Evolutionary conservation across 2,888 invertebrate genomes (phyloP), one percentile per base, ranked within the genome.

Genomic region (Nasonovia ribisnigri): DNA sequence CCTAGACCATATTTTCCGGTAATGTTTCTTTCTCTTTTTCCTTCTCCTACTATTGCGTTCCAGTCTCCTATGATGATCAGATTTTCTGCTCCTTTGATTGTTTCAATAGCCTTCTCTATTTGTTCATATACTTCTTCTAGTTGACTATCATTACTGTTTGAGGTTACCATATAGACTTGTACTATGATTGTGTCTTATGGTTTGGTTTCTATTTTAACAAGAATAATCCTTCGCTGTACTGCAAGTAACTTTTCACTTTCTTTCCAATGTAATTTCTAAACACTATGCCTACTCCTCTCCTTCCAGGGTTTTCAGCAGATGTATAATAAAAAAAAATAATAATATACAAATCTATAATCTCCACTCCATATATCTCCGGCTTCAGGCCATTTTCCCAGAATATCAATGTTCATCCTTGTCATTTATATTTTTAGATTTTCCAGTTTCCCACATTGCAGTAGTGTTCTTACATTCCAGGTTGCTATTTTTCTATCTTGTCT

Each of bases 401-500:
- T 87, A 90, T 90, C 46, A 46, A 46, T 90, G 26, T 46, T 90
- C 67, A 67, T 90, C 67, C 90, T 90, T 67, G 46, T 16, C 90
- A 90, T 67, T 60, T 60, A n/a, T 84, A 84, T 86, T 60, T 92
- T 92, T 46, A 87, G 36, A 26, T 92, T 89, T 5, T 60, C 51
- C 13, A 89, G 89, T 94, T 92, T 84, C 1, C 60, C 84, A 26
- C 88, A 87, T 48, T 86, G n/a, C 13, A 42, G 10, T 48, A 86
- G 10, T 43, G 67, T 77, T 92, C 87, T 77, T 60, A 89, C 86
- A 87, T 86, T 48, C 36, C 91, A 91, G 42, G 84, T 46, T 46
- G 43, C 77, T 92, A 57, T 43, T 91, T 67, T 95, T 96, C 89
- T 89, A 86, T 43, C 43, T 54, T 24, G 24, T 54, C 24, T 24